These are phyloP conservation scores for Centruroides sculpturatus DNA, from an alignment of 1,140 invertebrate genomes.

Conservation along the genomic window DNA sequence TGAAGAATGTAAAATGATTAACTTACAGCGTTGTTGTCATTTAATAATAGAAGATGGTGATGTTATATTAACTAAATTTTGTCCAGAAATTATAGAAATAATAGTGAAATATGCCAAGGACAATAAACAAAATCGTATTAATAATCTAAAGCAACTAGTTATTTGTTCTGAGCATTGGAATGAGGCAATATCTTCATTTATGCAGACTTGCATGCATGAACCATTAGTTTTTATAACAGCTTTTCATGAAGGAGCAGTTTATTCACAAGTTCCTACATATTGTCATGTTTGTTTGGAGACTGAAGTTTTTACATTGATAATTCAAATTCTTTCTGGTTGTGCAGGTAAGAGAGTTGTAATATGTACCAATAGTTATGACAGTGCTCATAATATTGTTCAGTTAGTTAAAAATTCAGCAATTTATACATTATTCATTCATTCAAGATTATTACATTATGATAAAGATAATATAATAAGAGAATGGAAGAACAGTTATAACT, in stretches of 20 bases:
- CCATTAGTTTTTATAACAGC: constrained; percentile 6
- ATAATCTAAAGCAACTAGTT: not conserved
- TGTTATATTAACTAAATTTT: not conserved
- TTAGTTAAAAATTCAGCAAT: not conserved
- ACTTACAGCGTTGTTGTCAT: constrained; percentile 1
- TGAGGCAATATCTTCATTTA: not conserved
- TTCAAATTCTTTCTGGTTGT: not conserved
- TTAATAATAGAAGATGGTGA: constrained; percentile 10
- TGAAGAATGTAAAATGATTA: not conserved
- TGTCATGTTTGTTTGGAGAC: not conserved
- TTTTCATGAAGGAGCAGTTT: constrained; percentile 8
- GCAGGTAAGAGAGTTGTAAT: not conserved
- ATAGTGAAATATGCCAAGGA: too few species aligned
- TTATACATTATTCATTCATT: too few species aligned
- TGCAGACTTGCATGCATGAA: not conserved
- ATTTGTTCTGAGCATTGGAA: constrained; percentile 10
- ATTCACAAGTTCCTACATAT: constrained; percentile 1
- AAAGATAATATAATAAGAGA: not conserved
- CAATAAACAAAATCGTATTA: too few species aligned
- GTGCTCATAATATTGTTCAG: not conserved
- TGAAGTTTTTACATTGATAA: not conserved
- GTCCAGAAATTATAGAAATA: too few species aligned
- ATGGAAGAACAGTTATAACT: constrained; percentile 3
- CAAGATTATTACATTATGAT: too few species aligned
- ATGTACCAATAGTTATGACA: not conserved